A percentile compares a stretch with the other conserved stretches of the same genome.
Evolutionary conservation across 2,888 invertebrate species (phyloP).

Genomic region (Caenorhabditis plicata): DNA sequence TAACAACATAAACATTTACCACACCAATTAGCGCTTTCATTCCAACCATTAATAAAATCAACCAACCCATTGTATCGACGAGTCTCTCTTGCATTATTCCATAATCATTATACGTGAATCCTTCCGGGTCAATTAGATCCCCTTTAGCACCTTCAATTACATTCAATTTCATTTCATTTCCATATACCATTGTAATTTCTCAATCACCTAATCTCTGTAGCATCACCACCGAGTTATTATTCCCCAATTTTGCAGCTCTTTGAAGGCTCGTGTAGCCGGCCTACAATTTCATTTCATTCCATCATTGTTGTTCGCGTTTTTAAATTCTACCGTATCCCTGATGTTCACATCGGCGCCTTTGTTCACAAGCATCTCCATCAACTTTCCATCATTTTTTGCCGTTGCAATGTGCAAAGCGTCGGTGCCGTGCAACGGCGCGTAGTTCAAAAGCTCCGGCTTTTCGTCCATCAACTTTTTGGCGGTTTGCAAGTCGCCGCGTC

Average conservation of each 20-base stretch:
- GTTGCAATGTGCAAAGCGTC: conserved; percentile 19
- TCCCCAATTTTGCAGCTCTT: conserved; percentile 10
- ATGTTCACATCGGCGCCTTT: conserved; percentile 26
- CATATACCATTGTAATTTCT: too few species aligned
- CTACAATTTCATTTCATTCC: conserved; percentile 8
- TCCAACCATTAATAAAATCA: too few species aligned
- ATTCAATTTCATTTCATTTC: too few species aligned
- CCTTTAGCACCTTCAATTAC: too few species aligned
- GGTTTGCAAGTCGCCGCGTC: conserved; percentile 7
- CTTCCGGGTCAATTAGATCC: too few species aligned
- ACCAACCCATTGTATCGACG: too few species aligned
- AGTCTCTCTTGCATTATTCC: too few species aligned
- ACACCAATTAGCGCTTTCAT: too few species aligned
- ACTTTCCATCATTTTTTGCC: conserved; percentile 12
- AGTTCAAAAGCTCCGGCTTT: conserved; percentile 24
- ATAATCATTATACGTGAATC: too few species aligned
- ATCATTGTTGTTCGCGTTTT: neutral
- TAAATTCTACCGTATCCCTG: conserved; percentile 15
- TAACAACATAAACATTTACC: too few species aligned
- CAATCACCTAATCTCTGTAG: too few species aligned
- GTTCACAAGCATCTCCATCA: conserved; percentile 10
- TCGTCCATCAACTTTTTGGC: conserved; percentile 28
- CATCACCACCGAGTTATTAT: too few species aligned
- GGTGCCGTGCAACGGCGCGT: conserved; percentile 19
- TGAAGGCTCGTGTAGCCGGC: conserved; percentile 31